These are phyloP conservation scores for Phortica magna DNA, from an alignment of 2,888 invertebrate species.

Conservation along the genomic window DNA sequence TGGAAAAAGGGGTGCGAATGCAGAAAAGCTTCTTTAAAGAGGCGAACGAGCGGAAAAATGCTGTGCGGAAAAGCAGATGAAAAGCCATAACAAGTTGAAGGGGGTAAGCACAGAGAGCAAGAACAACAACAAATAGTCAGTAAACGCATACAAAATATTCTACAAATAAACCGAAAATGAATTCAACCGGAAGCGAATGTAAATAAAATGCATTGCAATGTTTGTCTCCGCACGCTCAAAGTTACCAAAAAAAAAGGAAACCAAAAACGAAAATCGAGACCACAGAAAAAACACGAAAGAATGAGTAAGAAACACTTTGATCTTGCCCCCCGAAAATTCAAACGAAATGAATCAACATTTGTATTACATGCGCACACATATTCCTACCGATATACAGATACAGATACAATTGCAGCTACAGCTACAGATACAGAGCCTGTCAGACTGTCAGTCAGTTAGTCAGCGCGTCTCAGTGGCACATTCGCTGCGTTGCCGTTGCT, in stretches of 20 bases:
- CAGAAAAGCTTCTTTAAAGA: background rate
- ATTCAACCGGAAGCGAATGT: slow-evolving; percentile 72
- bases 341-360: background rate
- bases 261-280: background rate
- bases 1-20: background rate
- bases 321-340: slow-evolving; percentile 20
- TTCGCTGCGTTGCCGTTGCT: background rate
- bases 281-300: background rate
- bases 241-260: background rate
- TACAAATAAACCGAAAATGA: slow-evolving; percentile 55
- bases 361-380: background rate
- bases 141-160: slow-evolving; percentile 36
- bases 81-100: background rate
- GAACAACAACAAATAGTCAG: slow-evolving; percentile 44
- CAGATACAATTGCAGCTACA: background rate
- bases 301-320: slow-evolving; percentile 26
- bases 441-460: slow-evolving; percentile 13
- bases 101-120: background rate
- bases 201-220: slow-evolving; percentile 66
- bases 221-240: slow-evolving; percentile 65
- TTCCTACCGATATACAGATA: background rate
- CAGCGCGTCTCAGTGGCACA: background rate
- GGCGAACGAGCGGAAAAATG: background rate
- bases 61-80: background rate
- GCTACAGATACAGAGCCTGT: background rate